Evolutionary conservation across 2,888 invertebrate genomes (phyloP).

Genomic region (Sthenelais limicola): DNA sequence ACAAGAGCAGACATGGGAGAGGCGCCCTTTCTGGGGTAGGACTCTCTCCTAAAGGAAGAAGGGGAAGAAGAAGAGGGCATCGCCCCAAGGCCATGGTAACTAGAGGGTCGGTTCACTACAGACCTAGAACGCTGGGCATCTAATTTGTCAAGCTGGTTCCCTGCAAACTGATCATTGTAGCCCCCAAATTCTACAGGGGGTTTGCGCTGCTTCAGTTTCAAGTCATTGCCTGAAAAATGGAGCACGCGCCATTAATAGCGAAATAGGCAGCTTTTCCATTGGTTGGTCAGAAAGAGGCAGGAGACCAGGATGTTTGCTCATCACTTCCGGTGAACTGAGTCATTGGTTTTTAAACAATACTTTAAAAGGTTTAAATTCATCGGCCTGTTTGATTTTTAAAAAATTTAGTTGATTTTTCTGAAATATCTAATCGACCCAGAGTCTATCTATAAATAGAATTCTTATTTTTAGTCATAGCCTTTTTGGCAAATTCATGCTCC

Average conservation of each 20-base stretch:
- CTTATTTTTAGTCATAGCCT: no score
- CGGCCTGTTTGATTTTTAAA: no score
- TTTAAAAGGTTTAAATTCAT: no score
- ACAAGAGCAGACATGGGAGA: constrained; percentile 41
- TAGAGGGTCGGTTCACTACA: background rate
- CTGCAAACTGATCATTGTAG: constrained; percentile 14
- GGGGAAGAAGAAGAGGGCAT: no score
- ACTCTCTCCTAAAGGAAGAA: background rate
- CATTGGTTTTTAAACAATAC: no score
- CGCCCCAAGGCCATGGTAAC: no score
- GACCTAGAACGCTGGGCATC: constrained; percentile 19
- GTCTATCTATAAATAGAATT: no score
- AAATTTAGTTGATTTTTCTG: no score
- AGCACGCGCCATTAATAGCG: constrained; percentile 4
- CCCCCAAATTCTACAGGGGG: background rate
- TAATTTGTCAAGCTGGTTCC: constrained; percentile 18
- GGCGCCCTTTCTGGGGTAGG: constrained; percentile 16
- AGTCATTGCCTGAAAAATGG: constrained; percentile 18
- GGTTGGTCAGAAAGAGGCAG: constrained; percentile 11
- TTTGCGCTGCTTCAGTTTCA: background rate
- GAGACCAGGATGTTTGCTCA: background rate
- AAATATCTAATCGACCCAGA: no score
- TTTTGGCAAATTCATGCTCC: no score
- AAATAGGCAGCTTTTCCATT: constrained; percentile 7
- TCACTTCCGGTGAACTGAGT: no score